Evolutionary conservation across 2,888 invertebrate species (phyloP).

Genomic region (Aphodius granarius): DNA sequence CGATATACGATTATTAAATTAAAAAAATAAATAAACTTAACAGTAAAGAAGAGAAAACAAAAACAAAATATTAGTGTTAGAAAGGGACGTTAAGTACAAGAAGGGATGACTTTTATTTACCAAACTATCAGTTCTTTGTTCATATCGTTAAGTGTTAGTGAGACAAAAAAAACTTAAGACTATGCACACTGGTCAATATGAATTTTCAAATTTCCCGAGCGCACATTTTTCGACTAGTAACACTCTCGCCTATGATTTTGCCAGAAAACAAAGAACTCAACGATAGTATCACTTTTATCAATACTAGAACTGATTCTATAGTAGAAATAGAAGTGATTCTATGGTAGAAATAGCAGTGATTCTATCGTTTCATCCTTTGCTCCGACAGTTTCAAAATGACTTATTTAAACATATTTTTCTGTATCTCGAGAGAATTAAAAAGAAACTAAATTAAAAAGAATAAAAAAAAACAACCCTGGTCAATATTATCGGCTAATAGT

Average conservation of each 20-base stretch:
- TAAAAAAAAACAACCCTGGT: conserved; percentile 36
- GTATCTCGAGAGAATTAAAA: conserved; percentile 24
- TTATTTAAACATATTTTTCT: neutral
- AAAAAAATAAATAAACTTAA: conserved; percentile 39
- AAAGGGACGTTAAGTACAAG: conserved; percentile 29
- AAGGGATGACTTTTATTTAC: conserved; percentile 22
- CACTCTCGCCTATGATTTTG: conserved; percentile 39
- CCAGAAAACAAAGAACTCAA: conserved; percentile 19
- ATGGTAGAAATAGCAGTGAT: too few relatives aligned
- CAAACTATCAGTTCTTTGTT: conserved; percentile 15
- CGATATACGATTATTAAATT: conserved; percentile 44
- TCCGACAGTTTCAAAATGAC: neutral
- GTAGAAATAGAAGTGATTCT: too few relatives aligned
- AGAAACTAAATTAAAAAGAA: conserved; percentile 36
- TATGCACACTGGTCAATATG: conserved; percentile 25
- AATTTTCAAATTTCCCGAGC: conserved; percentile 27
- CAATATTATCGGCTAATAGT: conserved; percentile 50
- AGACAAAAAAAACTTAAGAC: conserved; percentile 21
- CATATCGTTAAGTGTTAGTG: conserved; percentile 20
- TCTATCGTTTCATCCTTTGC: neutral
- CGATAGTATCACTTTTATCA: neutral
- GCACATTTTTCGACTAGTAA: conserved; percentile 40
- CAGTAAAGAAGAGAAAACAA: conserved; percentile 27
- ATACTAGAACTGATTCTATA: too few relatives aligned
- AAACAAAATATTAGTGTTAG: conserved; percentile 30